Conservation (phyloP, 2,113 vertebrate species). For the Hippocampus guttulatus region DNA sequence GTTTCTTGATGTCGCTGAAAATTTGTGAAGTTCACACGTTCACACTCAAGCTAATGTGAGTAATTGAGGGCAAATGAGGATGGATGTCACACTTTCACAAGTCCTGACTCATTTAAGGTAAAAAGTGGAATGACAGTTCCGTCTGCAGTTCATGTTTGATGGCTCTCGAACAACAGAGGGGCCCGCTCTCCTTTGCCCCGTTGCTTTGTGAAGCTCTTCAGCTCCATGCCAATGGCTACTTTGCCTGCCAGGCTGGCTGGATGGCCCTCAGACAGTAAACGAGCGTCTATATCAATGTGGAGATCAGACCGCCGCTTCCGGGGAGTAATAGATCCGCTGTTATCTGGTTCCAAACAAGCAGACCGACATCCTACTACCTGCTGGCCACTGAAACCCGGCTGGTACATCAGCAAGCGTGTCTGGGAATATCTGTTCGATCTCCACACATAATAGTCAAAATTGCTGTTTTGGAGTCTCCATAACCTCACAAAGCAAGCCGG, state of each 20-base stretch:
- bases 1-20: neutral
- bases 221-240: constrained; percentile 28
- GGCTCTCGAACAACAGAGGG: constrained; percentile 32
- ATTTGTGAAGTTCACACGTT: neutral
- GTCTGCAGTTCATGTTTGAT: constrained; percentile 16
- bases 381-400: constrained; percentile 53
- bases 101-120: neutral
- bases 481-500: neutral
- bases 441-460: neutral
- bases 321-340: constrained; percentile 73
- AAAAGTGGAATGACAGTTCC: neutral
- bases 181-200: constrained; percentile 26
- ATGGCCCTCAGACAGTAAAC: constrained; percentile 58
- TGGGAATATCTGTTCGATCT: neutral
- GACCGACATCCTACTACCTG: constrained; percentile 66
- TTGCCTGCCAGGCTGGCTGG: constrained; percentile 33
- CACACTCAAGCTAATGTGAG: neutral
- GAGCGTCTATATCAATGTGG: constrained; percentile 59
- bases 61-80: neutral
- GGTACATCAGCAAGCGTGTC: constrained; percentile 7
- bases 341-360: constrained; percentile 70
- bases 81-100: neutral
- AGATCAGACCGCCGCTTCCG: constrained; percentile 67
- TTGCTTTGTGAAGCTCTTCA: constrained; percentile 49
- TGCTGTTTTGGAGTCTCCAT: neutral